Conservation (phyloP, 2,888 invertebrate genomes). For the Eutolmus rufibarbis region DNA sequence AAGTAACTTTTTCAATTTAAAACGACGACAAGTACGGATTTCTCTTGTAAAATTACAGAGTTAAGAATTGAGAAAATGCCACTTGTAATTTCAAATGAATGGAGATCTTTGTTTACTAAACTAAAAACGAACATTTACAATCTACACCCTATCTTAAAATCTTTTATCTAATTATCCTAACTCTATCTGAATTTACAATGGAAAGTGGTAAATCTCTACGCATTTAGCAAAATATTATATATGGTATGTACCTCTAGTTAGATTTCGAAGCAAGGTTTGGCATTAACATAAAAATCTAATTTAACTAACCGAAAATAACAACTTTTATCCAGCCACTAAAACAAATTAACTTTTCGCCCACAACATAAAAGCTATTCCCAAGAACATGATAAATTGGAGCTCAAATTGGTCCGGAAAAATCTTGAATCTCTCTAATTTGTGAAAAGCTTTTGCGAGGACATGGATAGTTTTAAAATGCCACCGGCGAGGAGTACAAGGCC, state of each 20-base stretch:
- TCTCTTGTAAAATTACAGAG: no score
- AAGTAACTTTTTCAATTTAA: no score
- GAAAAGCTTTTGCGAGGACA: background rate
- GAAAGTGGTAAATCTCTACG: no score
- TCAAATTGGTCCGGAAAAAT: background rate
- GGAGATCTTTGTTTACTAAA: no score
- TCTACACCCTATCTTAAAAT: no score
- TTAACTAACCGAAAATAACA: background rate
- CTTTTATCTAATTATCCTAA: no score
- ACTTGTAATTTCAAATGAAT: no score
- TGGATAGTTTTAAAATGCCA: background rate
- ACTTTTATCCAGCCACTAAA: background rate
- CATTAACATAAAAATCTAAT: background rate
- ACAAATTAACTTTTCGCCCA: background rate
- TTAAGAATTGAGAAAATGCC: no score
- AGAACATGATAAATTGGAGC: background rate
- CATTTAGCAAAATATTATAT: no score
- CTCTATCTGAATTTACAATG: no score
- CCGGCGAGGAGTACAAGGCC: background rate
- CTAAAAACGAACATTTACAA: no score
- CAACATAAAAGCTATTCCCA: background rate
- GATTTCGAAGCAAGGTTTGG: background rate
- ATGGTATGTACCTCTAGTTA: background rate
- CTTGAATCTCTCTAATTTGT: background rate
- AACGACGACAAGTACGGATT: no score